phyloP scores from a whole-genome alignment of 2,797 vertebrate species.

The Anguilla marmorata region DNA sequence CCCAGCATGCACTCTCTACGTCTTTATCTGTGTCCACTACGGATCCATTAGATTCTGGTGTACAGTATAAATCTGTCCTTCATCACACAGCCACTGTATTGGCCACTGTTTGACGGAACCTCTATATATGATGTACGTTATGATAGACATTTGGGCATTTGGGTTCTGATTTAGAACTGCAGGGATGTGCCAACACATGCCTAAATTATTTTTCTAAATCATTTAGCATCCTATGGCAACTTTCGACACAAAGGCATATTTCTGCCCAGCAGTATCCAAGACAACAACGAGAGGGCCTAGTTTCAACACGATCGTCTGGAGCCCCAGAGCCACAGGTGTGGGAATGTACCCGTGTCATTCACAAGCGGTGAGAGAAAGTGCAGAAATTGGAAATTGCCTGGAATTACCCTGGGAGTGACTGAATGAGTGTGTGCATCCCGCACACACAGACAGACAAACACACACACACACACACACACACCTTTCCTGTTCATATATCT shows the following conservation, averaged over 20 bases:
- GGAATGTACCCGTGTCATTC: conserved; percentile 46
- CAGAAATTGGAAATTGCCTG: background rate
- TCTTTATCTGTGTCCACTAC: background rate
- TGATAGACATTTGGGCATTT: background rate
- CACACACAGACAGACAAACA: background rate
- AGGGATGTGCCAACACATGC: background rate
- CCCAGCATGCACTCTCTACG: background rate
- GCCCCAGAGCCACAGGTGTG: conserved; percentile 52
- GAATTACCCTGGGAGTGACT: background rate
- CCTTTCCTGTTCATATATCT: conserved; percentile 30
- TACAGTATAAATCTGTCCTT: background rate
- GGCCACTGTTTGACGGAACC: background rate
- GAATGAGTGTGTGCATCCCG: no score
- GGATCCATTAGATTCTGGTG: background rate
- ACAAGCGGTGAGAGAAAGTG: background rate
- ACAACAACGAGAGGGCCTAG: conserved; percentile 50
- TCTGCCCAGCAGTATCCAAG: background rate
- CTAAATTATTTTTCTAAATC: background rate
- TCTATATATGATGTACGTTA: background rate
- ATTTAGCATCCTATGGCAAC: background rate
- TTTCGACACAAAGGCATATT: background rate
- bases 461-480: conserved; percentile 21
- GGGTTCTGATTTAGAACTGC: background rate
- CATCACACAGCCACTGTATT: background rate
- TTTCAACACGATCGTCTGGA: conserved; percentile 63